These are phyloP conservation scores for Rattus rattus DNA, from an alignment of 2,113 vertebrate genomes.

Conservation along the genomic window DNA sequence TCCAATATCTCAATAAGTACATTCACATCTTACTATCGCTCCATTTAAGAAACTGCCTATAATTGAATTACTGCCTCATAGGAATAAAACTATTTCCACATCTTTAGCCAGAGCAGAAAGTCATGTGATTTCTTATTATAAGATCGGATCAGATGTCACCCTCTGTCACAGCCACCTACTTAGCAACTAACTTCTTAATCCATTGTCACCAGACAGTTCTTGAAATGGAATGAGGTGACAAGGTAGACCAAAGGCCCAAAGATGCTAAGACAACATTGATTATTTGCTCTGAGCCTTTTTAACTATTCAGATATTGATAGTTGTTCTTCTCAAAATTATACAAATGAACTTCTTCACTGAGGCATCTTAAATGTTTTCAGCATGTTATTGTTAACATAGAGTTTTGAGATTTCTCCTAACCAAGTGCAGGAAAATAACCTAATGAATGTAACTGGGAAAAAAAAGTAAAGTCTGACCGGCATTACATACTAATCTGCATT, in stretches of 20 bases:
- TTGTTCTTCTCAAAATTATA: not conserved
- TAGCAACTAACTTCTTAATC: not conserved
- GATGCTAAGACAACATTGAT: not conserved
- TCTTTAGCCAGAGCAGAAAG: not conserved
- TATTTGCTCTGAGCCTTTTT: not conserved
- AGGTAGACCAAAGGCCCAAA: not conserved
- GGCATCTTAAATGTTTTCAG: slow-evolving; percentile 52
- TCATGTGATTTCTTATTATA: not conserved
- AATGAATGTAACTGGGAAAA: slow-evolving; percentile 46
- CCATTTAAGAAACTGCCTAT: not conserved
- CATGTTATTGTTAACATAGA: slow-evolving; percentile 53
- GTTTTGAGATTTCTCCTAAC: not conserved
- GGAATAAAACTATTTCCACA: not conserved
- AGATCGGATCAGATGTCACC: not conserved
- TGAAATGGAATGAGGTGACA: not conserved
- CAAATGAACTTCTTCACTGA: slow-evolving; percentile 2
- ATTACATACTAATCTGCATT: slow-evolving; percentile 56
- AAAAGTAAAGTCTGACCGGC: slow-evolving; percentile 39
- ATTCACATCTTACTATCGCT: not conserved
- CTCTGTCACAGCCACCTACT: not conserved
- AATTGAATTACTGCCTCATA: not conserved
- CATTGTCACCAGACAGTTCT: not conserved
- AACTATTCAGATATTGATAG: slow-evolving; percentile 23
- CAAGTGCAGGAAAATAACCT: not conserved
- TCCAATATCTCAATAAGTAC: not conserved